phyloP scores from a whole-genome alignment of 1,140 invertebrate genomes.

The Bradysia coprophila region DNA sequence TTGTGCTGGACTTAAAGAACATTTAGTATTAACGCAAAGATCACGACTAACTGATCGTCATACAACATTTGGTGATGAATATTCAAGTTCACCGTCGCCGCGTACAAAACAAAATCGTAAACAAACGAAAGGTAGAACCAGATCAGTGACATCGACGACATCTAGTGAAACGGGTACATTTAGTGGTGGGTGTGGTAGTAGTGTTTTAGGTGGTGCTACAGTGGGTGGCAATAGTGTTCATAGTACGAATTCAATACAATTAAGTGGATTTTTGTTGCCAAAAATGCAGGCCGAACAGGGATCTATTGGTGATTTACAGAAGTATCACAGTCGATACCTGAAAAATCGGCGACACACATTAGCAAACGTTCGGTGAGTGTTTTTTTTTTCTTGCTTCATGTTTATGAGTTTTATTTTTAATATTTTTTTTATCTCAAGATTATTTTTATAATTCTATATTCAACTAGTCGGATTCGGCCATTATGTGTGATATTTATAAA shows the following conservation, averaged over 20 bases:
- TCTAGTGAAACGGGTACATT: slow-evolving; percentile 5
- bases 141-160: slow-evolving; percentile 5
- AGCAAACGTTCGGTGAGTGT: slow-evolving; percentile 68
- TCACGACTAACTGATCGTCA: slow-evolving; percentile 27
- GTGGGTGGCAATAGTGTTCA: not conserved
- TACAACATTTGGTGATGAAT: slow-evolving; percentile 10
- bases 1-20: slow-evolving; percentile 13
- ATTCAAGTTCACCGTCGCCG: slow-evolving; percentile 15
- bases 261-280: slow-evolving; percentile 22
- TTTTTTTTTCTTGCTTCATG: not conserved
- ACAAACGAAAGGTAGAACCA: slow-evolving; percentile 13
- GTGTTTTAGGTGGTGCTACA: not conserved
- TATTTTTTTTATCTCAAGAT: no score
- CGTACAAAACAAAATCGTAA: slow-evolving; percentile 22
- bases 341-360: slow-evolving; percentile 66
- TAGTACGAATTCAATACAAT: not conserved
- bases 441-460: no score
- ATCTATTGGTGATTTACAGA: slow-evolving; percentile 67
- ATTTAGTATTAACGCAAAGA: slow-evolving; percentile 23
- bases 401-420: no score
- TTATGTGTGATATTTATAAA: no score
- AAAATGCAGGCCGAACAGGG: slow-evolving; percentile 80
- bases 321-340: slow-evolving; percentile 64
- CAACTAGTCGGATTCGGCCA: no score
- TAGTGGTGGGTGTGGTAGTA: slow-evolving; percentile 8